Conservation (phyloP, 2,888 invertebrate genomes). For the Dryadula phaetusa region DNA sequence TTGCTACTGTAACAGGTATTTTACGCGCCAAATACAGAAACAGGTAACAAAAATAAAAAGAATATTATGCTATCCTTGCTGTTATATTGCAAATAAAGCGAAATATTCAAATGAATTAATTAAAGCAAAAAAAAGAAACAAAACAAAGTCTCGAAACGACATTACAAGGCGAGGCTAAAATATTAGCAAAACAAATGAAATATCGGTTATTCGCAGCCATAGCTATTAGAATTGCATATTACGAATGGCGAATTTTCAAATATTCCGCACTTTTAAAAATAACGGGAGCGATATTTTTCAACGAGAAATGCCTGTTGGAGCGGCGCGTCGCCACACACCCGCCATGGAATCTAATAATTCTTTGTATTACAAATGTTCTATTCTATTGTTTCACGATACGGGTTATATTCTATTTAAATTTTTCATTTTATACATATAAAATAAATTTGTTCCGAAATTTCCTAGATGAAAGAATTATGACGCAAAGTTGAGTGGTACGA, state of each 20-base stretch:
- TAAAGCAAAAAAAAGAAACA: too few relatives aligned
- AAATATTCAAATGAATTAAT: background rate
- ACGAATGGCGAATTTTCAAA: background rate
- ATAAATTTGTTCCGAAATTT: too few relatives aligned
- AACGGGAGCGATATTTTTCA: slow-evolving; percentile 21
- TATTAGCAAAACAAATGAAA: background rate
- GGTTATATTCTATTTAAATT: slow-evolving; percentile 3
- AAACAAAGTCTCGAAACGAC: background rate
- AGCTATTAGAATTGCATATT: background rate
- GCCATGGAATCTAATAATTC: slow-evolving; percentile 19
- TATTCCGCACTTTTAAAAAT: slow-evolving; percentile 4
- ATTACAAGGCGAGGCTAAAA: background rate
- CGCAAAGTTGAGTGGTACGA: too few relatives aligned
- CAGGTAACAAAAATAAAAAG: too few relatives aligned
- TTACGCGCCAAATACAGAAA: too few relatives aligned
- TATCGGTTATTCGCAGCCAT: background rate
- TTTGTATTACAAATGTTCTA: slow-evolving; percentile 3
- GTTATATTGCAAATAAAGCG: too few relatives aligned
- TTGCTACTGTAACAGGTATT: too few relatives aligned
- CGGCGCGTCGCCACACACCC: background rate
- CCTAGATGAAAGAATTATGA: too few relatives aligned
- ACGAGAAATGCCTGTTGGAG: background rate
- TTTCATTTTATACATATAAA: background rate
- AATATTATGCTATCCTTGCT: too few relatives aligned
- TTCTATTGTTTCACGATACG: background rate